These are phyloP conservation scores for Congeria kusceri DNA, from an alignment of 2,888 invertebrate genomes.

Conservation along the genomic window DNA sequence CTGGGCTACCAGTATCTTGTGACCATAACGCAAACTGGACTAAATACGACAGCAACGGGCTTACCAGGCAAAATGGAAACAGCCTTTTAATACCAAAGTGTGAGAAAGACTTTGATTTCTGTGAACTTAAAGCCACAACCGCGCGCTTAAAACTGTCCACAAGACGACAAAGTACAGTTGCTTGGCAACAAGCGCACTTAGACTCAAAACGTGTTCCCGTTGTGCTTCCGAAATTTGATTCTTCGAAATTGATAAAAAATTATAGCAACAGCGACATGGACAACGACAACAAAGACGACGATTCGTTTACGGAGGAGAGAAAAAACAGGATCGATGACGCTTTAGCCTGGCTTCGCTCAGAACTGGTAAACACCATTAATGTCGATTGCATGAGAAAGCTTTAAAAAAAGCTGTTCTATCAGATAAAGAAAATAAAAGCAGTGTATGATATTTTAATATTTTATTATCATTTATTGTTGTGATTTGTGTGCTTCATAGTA, in stretches of 20 bases:
- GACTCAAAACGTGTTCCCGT: constrained; percentile 39
- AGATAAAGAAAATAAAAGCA: no score
- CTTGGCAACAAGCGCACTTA: constrained; percentile 75
- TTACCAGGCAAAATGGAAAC: constrained; percentile 16
- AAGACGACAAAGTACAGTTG: constrained; percentile 75
- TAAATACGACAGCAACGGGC: constrained; percentile 1
- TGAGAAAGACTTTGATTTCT: constrained; percentile 43
- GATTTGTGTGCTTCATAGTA: no score
- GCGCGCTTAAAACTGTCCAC: constrained; percentile 74
- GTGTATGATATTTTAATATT: no score
- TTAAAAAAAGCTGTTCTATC: no score
- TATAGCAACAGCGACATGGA: no score
- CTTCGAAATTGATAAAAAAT: not conserved
- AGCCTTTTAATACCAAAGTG: not conserved
- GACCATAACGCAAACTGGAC: constrained; percentile 59
- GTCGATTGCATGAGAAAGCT: no score
- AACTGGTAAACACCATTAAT: constrained; percentile 68
- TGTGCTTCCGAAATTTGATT: constrained; percentile 55
- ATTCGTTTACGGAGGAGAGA: constrained; percentile 70
- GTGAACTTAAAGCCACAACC: constrained; percentile 73
- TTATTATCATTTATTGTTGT: no score
- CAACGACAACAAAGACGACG: constrained; percentile 44
- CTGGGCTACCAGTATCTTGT: constrained; percentile 7
- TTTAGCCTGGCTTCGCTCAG: constrained; percentile 73
- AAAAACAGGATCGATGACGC: constrained; percentile 73